Conservation (phyloP, 2,113 vertebrate genomes). For the Corythornis vintsioides region DNA sequence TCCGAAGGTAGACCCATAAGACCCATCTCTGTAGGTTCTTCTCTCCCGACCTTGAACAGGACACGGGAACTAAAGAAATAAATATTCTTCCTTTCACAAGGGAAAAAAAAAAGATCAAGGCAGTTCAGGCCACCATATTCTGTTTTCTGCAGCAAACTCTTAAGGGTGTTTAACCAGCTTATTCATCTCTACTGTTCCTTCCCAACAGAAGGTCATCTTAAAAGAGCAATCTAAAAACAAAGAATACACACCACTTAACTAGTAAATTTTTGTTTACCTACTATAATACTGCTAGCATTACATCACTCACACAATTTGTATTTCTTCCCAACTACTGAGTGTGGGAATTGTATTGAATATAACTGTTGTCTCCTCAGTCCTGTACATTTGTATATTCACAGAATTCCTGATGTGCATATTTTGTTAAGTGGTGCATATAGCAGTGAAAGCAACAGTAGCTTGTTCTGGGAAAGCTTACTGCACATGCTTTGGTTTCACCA, state of each 20-base stretch:
- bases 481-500: background rate
- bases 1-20: background rate
- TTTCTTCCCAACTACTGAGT: background rate
- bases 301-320: background rate
- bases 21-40: background rate
- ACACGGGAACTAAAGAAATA: background rate
- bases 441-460: constrained; percentile 42
- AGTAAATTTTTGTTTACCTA: background rate
- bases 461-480: constrained; percentile 20
- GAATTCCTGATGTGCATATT: constrained; percentile 55
- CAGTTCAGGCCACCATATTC: constrained; percentile 2
- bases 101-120: background rate
- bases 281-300: background rate
- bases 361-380: background rate
- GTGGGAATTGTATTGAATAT: background rate
- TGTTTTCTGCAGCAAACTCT: constrained; percentile 21
- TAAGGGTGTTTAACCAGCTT: constrained; percentile 44
- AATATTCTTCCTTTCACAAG: background rate
- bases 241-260: background rate
- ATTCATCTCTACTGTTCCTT: constrained; percentile 46
- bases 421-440: constrained; percentile 38
- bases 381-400: constrained; percentile 33
- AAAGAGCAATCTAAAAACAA: constrained; percentile 23
- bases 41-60: background rate
- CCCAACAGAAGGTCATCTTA: background rate